phyloP scores from a whole-genome alignment of 2,113 vertebrate genomes.

The Pardalotus punctatus region DNA sequence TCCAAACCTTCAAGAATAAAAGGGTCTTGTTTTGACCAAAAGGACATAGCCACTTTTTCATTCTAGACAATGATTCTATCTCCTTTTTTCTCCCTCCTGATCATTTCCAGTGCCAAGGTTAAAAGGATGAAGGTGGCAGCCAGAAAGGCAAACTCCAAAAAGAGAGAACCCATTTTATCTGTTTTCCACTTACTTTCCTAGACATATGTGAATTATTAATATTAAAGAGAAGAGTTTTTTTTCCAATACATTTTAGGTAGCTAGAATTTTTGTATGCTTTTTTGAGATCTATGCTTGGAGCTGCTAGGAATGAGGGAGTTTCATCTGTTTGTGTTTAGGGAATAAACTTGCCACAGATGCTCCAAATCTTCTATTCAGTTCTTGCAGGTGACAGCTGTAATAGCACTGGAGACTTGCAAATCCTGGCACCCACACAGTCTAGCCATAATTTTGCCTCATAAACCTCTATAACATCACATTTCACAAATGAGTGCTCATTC shows the following conservation, averaged over 20 bases:
- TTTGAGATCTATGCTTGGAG: not conserved
- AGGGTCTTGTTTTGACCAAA: not conserved
- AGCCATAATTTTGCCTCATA: not conserved
- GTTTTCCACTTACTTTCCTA: not conserved
- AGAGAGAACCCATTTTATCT: not conserved
- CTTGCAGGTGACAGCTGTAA: conserved; percentile 13
- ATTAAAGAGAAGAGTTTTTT: not conserved
- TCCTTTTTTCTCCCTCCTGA: not conserved
- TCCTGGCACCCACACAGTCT: not conserved
- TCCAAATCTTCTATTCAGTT: not conserved
- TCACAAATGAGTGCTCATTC: rapidly evolving
- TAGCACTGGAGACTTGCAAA: not conserved
- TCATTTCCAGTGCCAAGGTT: not conserved
- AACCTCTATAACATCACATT: not conserved
- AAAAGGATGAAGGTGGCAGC: not conserved
- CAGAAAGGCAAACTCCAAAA: not conserved
- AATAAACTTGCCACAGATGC: not conserved
- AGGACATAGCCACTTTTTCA: not conserved
- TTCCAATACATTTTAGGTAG: not conserved
- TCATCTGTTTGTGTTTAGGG: conserved; percentile 8
- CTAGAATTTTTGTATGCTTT: not conserved
- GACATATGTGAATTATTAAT: not conserved
- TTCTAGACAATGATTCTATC: not conserved
- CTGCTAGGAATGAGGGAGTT: not conserved
- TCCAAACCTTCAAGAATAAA: not conserved